Percentiles rank a stretch among this genome's conserved stretches.
Conservation (phyloP, 2,797 vertebrate species). For the Ctenopoma kingsleyae region DNA sequence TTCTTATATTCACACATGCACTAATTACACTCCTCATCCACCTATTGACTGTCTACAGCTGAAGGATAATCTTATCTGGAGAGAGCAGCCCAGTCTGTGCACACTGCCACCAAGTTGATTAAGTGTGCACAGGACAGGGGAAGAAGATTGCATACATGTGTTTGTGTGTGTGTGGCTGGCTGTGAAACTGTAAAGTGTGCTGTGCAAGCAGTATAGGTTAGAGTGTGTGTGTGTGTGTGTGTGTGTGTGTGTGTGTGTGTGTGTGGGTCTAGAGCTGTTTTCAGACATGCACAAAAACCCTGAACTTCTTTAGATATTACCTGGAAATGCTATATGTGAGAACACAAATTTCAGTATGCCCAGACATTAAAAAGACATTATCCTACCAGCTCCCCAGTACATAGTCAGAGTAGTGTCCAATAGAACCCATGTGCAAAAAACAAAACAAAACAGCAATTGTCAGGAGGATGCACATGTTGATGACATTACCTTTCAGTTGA, state of each 20-base stretch:
- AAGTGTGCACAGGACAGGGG: conserved; percentile 56
- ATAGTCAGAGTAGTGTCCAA: too few relatives aligned
- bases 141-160: conserved; percentile 22
- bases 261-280: neutral
- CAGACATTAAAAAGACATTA: too few relatives aligned
- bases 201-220: conserved; percentile 40
- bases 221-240: conserved; percentile 18
- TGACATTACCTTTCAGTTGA: too few relatives aligned
- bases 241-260: conserved; percentile 2
- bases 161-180: conserved; percentile 6
- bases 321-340: too few relatives aligned
- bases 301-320: too few relatives aligned
- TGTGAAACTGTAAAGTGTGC: conserved; percentile 51
- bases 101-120: conserved; percentile 62
- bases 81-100: conserved; percentile 51
- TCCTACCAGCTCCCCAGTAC: too few relatives aligned
- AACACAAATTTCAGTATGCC: too few relatives aligned
- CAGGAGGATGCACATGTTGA: too few relatives aligned
- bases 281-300: too few relatives aligned
- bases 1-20: conserved; percentile 13
- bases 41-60: conserved; percentile 63
- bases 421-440: too few relatives aligned
- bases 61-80: conserved; percentile 72
- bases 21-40: conserved; percentile 65
- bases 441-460: too few relatives aligned